A percentile compares a stretch with the other conserved stretches of the same genome.
Evolutionary conservation across 2,888 invertebrate genomes (phyloP).

Genomic region (Tortrix viridana): DNA sequence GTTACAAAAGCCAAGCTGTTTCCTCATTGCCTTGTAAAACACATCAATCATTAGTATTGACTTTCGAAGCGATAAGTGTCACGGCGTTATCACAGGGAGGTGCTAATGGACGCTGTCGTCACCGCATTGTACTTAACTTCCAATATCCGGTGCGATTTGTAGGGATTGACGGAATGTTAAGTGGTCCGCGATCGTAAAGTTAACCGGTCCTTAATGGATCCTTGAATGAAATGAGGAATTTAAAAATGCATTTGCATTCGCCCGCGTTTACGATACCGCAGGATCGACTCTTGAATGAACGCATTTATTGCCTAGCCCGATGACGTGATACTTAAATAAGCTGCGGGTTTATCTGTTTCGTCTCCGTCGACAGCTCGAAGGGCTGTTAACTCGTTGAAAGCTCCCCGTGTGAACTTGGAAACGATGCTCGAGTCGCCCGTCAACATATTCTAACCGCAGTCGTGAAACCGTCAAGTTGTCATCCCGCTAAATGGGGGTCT

Average conservation of each 20-base stretch:
- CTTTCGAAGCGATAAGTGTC: conserved; percentile 58
- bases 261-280: conserved; percentile 44
- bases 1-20: conserved; percentile 35
- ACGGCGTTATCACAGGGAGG: conserved; percentile 59
- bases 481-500: conserved; percentile 74
- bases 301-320: conserved; percentile 25
- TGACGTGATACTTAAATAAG: conserved; percentile 25
- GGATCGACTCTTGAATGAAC: conserved; percentile 24
- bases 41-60: conserved; percentile 56
- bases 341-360: conserved; percentile 11
- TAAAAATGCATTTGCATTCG: conserved; percentile 54
- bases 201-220: conserved; percentile 65
- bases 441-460: conserved; percentile 59
- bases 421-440: conserved; percentile 59
- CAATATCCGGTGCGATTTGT: conserved; percentile 73
- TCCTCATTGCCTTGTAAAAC: conserved; percentile 41
- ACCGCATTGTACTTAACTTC: conserved; percentile 62
- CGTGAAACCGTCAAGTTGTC: conserved; percentile 73
- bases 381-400: conserved; percentile 63
- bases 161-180: conserved; percentile 54
- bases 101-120: conserved; percentile 68
- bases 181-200: conserved; percentile 63
- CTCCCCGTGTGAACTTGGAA: conserved; percentile 67
- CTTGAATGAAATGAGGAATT: conserved; percentile 61
- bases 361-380: conserved; percentile 43